Evolutionary conservation across 1,140 invertebrate genomes (phyloP).

Genomic region (Rhyacophila brunnea): DNA sequence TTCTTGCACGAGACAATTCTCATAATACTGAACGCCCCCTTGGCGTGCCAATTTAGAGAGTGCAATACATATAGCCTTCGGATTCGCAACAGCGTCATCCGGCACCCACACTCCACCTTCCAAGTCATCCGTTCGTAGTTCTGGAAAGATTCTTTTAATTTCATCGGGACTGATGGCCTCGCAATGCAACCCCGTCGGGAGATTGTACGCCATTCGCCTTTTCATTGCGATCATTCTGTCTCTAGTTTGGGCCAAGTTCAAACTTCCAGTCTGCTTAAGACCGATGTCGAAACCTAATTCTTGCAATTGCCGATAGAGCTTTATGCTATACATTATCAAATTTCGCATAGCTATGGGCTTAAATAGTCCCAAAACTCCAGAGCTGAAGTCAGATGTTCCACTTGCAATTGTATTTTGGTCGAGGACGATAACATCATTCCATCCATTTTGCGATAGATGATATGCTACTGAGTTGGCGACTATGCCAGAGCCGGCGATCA

Average conservation of each 20-base stretch:
- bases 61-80: conserved; percentile 60
- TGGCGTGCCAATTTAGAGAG: conserved; percentile 60
- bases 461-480: conserved; percentile 69
- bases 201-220: conserved; percentile 60
- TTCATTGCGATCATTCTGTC: conserved; percentile 67
- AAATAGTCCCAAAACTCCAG: conserved; percentile 63
- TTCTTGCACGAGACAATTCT: conserved; percentile 59
- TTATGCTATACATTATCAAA: conserved; percentile 61
- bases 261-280: conserved; percentile 66
- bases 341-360: conserved; percentile 60
- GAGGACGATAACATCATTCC: conserved; percentile 64
- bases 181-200: conserved; percentile 57
- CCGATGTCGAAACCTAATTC: conserved; percentile 62
- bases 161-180: conserved; percentile 49
- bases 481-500: conserved; percentile 67
- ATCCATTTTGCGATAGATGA: conserved; percentile 62
- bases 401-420: conserved; percentile 66
- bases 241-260: conserved; percentile 70
- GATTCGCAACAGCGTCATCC: conserved; percentile 69
- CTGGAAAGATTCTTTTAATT: conserved; percentile 58
- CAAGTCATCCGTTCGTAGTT: conserved; percentile 65
- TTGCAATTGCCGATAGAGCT: conserved; percentile 62
- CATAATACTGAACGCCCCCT: conserved; percentile 61
- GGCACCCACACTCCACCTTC: conserved; percentile 74
- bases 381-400: conserved; percentile 67